Conservation (phyloP, 2,113 vertebrate species). For the Crotophaga sulcirostris region DNA sequence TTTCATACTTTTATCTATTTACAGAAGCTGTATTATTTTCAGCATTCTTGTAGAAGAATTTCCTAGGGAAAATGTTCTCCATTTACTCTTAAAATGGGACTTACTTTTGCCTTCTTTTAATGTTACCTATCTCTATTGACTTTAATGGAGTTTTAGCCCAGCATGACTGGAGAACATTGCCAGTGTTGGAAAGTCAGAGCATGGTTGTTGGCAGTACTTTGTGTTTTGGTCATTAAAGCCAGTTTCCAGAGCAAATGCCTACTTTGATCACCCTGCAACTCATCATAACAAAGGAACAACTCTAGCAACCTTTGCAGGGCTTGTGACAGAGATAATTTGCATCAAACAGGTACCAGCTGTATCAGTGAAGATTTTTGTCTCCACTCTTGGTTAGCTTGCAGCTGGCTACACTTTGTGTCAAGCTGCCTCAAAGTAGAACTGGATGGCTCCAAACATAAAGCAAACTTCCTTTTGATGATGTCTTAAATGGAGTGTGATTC, state of each 20-base stretch:
- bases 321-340: not conserved
- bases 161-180: not conserved
- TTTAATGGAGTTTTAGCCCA: not conserved
- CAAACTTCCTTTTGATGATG: not conserved
- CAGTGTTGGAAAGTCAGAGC: not conserved
- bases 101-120: not conserved
- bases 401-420: not conserved
- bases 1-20: not conserved
- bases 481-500: not conserved
- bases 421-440: not conserved
- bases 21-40: not conserved
- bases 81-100: not conserved
- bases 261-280: not conserved
- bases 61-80: not conserved
- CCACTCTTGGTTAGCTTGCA: not conserved
- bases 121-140: not conserved
- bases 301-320: not conserved
- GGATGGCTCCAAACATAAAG: not conserved
- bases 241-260: not conserved
- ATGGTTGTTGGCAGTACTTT: not conserved
- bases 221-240: not conserved
- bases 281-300: not conserved
- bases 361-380: not conserved
- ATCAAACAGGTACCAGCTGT: rapidly evolving
- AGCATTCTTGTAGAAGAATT: not conserved